Base-by-base conservation (phyloP, 2,888 invertebrate genomes). In the Metopia argyrocephala region DNA sequence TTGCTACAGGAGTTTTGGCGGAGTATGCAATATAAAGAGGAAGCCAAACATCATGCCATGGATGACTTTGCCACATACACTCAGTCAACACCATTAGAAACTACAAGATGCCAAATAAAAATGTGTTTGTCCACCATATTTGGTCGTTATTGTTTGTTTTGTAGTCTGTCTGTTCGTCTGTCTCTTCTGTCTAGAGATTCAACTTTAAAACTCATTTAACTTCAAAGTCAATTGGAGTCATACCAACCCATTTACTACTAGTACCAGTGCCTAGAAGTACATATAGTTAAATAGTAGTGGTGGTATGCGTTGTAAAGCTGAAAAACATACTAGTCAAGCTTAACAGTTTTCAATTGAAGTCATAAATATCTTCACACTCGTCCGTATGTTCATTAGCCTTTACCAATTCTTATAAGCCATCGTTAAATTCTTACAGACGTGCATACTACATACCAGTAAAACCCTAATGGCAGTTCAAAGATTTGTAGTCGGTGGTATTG, bases 191-290 rank as follows among this genome's bases (percentile, higher is more conserved):
- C 23, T 31, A 15, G 57, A 66, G 28, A 54, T 54, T 81, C 78
- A 78, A 81, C 78, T 70, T 78, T 74, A 81, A 81, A 81, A 78
- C 78, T 78, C 78, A 81, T 81, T 81, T 81, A 81, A 75, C 78
- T 75, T 78, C 62, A 75, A 62, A 81, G 81, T 81, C 81, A 81
- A 81, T 81, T 81, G 81, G 81, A 81, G 81, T 81, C 81, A 81
- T 69, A 66, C 65, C 78, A 78, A 70, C 65, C 66, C 66, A 75
- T 75, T 38, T 48, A 68, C 57, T 56, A 31, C 45, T 61, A 66
- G 70, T 62, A 61, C 71, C 64, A 71, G n/a, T n/a, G n/a, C n/a
- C n/a, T n/a, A n/a, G 65, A 23, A 31, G 54, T 52, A 52, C 62
- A 31, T 12, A 66, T 38, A 38, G 38, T 38, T n/a, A n/a, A 2